These are phyloP conservation scores for Equus przewalskii DNA, from an alignment of 2,113 vertebrate genomes.

Conservation along the genomic window DNA sequence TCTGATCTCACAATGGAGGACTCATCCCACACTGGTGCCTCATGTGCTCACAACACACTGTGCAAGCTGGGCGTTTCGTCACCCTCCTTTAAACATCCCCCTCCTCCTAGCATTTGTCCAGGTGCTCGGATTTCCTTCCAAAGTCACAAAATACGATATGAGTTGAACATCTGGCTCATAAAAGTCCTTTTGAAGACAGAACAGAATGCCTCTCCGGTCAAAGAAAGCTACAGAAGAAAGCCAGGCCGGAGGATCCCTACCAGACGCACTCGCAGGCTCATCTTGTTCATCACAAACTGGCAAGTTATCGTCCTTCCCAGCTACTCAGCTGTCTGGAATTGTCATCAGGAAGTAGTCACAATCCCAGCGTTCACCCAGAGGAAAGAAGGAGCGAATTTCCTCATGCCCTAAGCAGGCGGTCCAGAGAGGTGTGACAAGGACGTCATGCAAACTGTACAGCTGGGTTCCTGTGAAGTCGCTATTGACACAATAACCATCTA, in stretches of 20 bases:
- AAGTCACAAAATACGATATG: slow-evolving; percentile 49
- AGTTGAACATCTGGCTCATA: slow-evolving; percentile 61
- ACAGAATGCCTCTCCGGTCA: neutral
- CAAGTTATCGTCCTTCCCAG: neutral
- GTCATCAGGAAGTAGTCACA: neutral
- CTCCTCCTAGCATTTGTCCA: slow-evolving; percentile 1
- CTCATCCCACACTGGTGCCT: neutral
- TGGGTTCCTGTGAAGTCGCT: neutral
- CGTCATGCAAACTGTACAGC: neutral
- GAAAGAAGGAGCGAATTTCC: neutral
- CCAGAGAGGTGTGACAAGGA: neutral
- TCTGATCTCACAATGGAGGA: slow-evolving; percentile 53
- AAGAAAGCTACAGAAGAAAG: slow-evolving; percentile 33
- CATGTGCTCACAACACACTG: neutral
- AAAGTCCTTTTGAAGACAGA: slow-evolving; percentile 61
- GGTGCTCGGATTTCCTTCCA: slow-evolving; percentile 55
- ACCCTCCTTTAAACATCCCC: neutral
- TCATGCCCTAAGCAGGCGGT: neutral
- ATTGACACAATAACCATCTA: neutral
- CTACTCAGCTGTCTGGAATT: neutral
- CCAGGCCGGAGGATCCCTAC: neutral
- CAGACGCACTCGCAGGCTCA: neutral
- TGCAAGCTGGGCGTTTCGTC: neutral
- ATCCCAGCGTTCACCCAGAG: neutral
- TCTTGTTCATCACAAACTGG: neutral